Base-by-base conservation (phyloP, 2,113 vertebrate genomes). In the Nycticorax nycticorax region DNA sequence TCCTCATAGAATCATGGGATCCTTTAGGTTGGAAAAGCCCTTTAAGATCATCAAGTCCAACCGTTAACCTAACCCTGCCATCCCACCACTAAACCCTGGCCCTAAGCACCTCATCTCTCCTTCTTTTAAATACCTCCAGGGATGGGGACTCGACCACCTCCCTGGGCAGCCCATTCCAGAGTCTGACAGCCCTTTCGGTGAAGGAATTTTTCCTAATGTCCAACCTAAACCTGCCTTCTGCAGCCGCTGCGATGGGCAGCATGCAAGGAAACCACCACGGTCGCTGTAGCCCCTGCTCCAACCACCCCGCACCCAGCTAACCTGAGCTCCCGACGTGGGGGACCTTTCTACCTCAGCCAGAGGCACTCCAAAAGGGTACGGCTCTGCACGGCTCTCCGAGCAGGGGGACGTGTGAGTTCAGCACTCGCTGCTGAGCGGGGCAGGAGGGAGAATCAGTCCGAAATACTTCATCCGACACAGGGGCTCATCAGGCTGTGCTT, bases 361-460 rank as follows among this genome's bases (percentile, higher is more conserved):
- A 13, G 22, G 41, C 14, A 3, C 21, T 26, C 12, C 3, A 27
- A n/a, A 27, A 28, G n/a, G 27, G 23, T 5, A 16, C 1, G 1
- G n/a, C 27, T 60, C 63, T 7, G 24, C 14, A 20, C 1, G 6
- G 10, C n/a, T 8, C 23, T 5, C 50, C 0, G 6, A 24, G 33
- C 57, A 55, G 47, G 33, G 35, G 12, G 10, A 55, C 6, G 5
- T 8, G 5, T 1, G 24, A 76, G 45, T 21, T 27, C 89, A 11
- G 43, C 2, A 32, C 39, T 68, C n/a, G 1, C 22, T 32, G 64
- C 62, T 22, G 73, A 71, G 37, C 35, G 8, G 66, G 52, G 48
- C 10, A 72, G 63, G 59, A 84, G 64, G 24, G 50, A 68, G 39
- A 14, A 67, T 6, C 63, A 28, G 33, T 4, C 56, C 24, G 37